Evolutionary conservation across 37 sponge, comb jelly and placozoan genomes (phyloP).

Genomic region (Eunapius fragilis): DNA sequence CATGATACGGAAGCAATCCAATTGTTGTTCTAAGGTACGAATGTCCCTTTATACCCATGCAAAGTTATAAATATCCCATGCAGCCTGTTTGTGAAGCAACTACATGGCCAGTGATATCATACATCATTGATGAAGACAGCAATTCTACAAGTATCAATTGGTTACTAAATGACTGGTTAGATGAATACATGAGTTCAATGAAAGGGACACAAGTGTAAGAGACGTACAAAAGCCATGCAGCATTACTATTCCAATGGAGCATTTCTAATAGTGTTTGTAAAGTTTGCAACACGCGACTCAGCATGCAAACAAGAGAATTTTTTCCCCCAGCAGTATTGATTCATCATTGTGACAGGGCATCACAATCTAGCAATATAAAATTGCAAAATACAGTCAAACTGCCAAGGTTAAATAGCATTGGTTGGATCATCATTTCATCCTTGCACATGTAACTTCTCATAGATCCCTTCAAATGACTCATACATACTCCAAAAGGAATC

Average conservation of each 20-base stretch:
- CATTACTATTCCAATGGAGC: background rate
- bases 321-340: background rate
- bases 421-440: no score
- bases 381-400: background rate
- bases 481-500: no score
- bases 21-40: no score
- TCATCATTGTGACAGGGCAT: background rate
- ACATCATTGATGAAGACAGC: background rate
- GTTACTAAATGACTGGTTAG: background rate
- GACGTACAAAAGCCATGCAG: background rate
- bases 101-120: background rate
- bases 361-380: background rate
- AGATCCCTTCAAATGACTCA: no score
- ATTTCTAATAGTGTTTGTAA: background rate
- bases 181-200: background rate
- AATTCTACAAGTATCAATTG: background rate
- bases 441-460: no score
- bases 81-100: background rate
- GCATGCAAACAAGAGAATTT: background rate
- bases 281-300: background rate
- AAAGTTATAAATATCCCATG: background rate
- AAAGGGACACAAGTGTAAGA: background rate
- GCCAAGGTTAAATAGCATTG: background rate
- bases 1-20: no score
- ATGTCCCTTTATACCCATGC: background rate